Base-by-base conservation (phyloP, 2,888 invertebrate genomes). In the Acanthosepion lycidas region DNA sequence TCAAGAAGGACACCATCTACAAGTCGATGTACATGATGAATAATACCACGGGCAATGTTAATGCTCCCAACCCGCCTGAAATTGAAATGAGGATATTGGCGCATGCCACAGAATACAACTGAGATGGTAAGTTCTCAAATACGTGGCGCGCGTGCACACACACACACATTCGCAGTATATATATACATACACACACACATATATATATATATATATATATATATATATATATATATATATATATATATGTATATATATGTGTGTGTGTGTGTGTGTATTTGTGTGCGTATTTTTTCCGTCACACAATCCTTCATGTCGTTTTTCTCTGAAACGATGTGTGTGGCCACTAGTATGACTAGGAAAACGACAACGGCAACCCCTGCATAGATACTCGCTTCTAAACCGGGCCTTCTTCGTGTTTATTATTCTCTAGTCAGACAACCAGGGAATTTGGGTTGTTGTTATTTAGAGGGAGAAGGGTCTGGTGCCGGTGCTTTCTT, bases 371-470 rank as follows among this genome's bases (percentile, higher is more conserved):
- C 78, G n/a, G n/a, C 78, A 78, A 78, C 78, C 8, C 8, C 78
- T 33, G 18, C 78, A 78, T 23, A 64, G 64, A 26, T n/a, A 9
- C 15, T 78, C n/a, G 12, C n/a, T 78, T 78, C 78, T n/a, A 78
- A 78, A n/a, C n/a, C 15, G n/a, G 5, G 12, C n/a, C 78, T n/a
- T 12, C 78, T 3, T 18, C 78, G n/a, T 78, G 78, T 78, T 78
- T 78, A 78, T 78, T 78, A 78, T 78, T 78, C 78, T 33, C n/a
- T 12, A 33, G n/a, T 78, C 78, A 15, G 33, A n/a, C 78, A 78
- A 78, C 78, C 78, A 78, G 78, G 78, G 78, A 78, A 78, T 78
- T 78, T n/a, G 78, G 78, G 15, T 78, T 78, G 78, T 78, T 78
- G 78, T 78, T 78, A 33, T 78, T 78, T 78, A 78, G 78, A 8